Conservation (phyloP, 2,113 vertebrate species). For the Chascanopsetta lugubris region DNA sequence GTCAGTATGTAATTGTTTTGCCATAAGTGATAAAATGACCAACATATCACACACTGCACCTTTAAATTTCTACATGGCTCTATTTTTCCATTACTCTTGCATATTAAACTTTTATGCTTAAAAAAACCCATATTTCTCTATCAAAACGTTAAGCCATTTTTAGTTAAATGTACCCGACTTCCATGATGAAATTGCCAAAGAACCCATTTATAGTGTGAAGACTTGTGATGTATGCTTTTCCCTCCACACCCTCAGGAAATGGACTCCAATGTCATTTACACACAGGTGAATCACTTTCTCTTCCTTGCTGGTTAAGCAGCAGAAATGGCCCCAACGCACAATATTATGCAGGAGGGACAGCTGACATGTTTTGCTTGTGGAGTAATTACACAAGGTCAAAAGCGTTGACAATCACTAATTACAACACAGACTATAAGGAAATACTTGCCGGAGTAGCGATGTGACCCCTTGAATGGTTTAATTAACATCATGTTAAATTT, state of each 20-base stretch:
- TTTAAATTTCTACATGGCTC: background rate
- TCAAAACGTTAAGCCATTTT: background rate
- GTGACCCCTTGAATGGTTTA: conserved; percentile 34
- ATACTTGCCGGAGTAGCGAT: conserved; percentile 46
- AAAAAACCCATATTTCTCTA: background rate
- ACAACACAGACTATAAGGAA: conserved; percentile 18
- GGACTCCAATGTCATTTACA: conserved; percentile 38
- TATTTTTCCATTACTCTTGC: background rate
- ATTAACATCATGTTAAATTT: conserved; percentile 42
- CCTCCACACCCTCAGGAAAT: conserved; percentile 33
- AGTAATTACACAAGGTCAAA: conserved; percentile 21
- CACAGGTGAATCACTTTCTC: conserved; percentile 38
- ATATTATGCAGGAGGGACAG: conserved; percentile 16
- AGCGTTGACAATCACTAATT: conserved; percentile 43
- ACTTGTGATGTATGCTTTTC: conserved; percentile 49
- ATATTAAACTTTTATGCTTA: background rate
- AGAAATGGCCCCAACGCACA: conserved; percentile 7
- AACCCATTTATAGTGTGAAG: conserved; percentile 40
- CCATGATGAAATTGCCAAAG: conserved; percentile 34
- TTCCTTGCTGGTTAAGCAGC: conserved; percentile 23
- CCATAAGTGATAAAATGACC: too few relatives aligned
- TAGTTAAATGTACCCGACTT: conserved; percentile 36
- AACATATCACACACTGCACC: background rate
- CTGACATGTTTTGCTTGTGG: conserved; percentile 36
- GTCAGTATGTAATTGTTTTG: too few relatives aligned